phyloP scores from a whole-genome alignment of 2,888 invertebrate genomes.

The Nomada fucata region DNA sequence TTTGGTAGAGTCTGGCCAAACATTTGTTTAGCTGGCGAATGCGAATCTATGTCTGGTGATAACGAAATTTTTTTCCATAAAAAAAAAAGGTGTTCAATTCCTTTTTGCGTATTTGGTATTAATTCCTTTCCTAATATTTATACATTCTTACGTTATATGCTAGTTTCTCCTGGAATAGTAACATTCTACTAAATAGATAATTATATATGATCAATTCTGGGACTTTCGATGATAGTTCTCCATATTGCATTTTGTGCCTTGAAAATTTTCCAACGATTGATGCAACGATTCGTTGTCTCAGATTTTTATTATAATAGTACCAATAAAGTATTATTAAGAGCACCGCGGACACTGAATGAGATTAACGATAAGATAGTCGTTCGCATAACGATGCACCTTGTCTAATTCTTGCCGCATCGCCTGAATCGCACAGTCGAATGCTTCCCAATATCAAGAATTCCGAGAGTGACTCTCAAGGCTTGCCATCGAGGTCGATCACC shows the following conservation, averaged over 20 bases:
- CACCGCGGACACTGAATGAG: constrained; percentile 38
- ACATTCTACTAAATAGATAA: not conserved
- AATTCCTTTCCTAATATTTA: too few relatives aligned
- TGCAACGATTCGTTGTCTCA: constrained; percentile 64
- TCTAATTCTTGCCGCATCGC: constrained; percentile 17
- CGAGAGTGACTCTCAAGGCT: constrained; percentile 41
- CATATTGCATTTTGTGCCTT: constrained; percentile 40
- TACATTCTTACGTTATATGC: too few relatives aligned
- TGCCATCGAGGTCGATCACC: constrained; percentile 47
- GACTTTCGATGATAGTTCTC: constrained; percentile 53
- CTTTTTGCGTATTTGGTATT: too few relatives aligned
- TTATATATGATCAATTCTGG: constrained; percentile 60
- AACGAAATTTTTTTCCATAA: not conserved
- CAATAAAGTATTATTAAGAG: constrained; percentile 31
- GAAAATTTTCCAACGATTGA: constrained; percentile 63
- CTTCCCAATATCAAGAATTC: constrained; percentile 47
- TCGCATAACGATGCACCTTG: constrained; percentile 14
- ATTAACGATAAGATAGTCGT: constrained; percentile 39
- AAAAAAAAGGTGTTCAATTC: not conserved
- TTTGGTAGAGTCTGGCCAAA: not conserved
- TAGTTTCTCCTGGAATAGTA: too few relatives aligned
- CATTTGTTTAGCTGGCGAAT: constrained; percentile 9
- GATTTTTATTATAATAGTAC: constrained; percentile 44
- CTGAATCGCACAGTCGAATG: constrained; percentile 21
- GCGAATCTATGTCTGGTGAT: constrained; percentile 8